Conservation (phyloP, 1,140 invertebrate species). For the Pogonognathellus flavescens region DNA sequence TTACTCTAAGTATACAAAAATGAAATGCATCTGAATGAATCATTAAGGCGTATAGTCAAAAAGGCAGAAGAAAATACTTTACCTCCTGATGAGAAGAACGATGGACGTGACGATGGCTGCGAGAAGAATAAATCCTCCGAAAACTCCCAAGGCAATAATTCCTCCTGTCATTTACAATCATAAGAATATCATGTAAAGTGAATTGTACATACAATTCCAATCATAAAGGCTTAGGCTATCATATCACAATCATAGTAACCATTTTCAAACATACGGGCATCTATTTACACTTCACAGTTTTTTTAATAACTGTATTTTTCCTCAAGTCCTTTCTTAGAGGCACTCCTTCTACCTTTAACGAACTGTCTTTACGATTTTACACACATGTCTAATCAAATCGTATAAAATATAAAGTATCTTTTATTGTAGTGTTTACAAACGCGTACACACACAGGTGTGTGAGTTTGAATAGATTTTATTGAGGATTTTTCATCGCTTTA, state of each 20-base stretch:
- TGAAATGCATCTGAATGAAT: not conserved
- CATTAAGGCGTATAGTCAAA: constrained; percentile 3
- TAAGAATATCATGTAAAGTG: constrained; percentile 12
- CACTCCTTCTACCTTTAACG: too few relatives aligned
- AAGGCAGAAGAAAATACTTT: constrained; percentile 62
- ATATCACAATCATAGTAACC: not conserved
- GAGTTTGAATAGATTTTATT: too few relatives aligned
- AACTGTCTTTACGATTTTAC: too few relatives aligned
- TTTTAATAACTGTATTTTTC: too few relatives aligned
- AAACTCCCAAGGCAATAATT: constrained; percentile 69
- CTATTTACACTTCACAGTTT: too few relatives aligned
- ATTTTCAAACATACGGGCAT: too few relatives aligned
- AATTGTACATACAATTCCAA: not conserved
- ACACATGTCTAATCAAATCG: too few relatives aligned
- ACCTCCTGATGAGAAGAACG: constrained; percentile 91
- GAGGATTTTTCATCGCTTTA: too few relatives aligned
- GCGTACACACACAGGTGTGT: too few relatives aligned
- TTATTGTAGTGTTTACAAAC: too few relatives aligned
- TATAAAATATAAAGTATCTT: too few relatives aligned
- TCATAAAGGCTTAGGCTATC: not conserved
- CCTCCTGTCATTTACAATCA: constrained; percentile 42
- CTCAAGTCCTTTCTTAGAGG: too few relatives aligned
- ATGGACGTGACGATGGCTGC: constrained; percentile 90
- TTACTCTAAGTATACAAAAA: not conserved
- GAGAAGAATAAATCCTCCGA: constrained; percentile 90